phyloP scores from a whole-genome alignment of 2,113 vertebrate species.

The Hippocampus comes region DNA sequence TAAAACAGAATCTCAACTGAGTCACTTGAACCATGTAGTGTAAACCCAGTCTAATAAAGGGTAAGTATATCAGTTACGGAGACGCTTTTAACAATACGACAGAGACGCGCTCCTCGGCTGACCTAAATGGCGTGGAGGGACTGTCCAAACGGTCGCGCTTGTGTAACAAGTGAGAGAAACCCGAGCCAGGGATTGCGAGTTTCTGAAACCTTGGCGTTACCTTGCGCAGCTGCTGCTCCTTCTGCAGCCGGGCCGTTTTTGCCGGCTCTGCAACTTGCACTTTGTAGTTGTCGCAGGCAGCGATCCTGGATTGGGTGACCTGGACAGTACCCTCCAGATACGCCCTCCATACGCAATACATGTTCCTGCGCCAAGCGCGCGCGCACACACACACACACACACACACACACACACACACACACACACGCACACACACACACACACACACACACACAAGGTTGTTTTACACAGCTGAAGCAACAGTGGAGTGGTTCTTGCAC shows the following conservation, averaged over 20 bases:
- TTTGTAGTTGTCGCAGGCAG: conserved; percentile 88
- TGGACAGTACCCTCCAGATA: conserved; percentile 89
- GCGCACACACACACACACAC: not conserved
- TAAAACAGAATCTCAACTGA: too few species aligned
- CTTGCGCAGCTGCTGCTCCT: conserved; percentile 93
- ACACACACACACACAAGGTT: not conserved
- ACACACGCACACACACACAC: not conserved
- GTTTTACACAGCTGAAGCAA: conserved; percentile 5
- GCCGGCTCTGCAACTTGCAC: conserved; percentile 86
- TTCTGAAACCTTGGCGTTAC: conserved; percentile 54
- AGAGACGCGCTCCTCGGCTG: not conserved
- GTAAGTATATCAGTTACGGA: not conserved
- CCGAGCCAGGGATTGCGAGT: not conserved
- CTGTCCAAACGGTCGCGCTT: not conserved
- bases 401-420: not conserved
- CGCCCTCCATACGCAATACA: conserved; percentile 90
- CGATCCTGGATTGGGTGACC: conserved; percentile 86
- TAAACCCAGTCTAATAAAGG: not conserved
- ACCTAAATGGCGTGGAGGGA: conserved; percentile 3
- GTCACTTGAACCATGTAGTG: too few species aligned
- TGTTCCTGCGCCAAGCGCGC: conserved; percentile 73
- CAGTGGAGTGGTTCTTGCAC: not conserved
- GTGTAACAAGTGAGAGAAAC: conserved; percentile 14
- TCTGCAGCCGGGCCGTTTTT: conserved; percentile 83
- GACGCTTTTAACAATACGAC: not conserved